Base-by-base conservation (phyloP, 2,888 invertebrate species). In the Dasysyrphus tricinctus region DNA sequence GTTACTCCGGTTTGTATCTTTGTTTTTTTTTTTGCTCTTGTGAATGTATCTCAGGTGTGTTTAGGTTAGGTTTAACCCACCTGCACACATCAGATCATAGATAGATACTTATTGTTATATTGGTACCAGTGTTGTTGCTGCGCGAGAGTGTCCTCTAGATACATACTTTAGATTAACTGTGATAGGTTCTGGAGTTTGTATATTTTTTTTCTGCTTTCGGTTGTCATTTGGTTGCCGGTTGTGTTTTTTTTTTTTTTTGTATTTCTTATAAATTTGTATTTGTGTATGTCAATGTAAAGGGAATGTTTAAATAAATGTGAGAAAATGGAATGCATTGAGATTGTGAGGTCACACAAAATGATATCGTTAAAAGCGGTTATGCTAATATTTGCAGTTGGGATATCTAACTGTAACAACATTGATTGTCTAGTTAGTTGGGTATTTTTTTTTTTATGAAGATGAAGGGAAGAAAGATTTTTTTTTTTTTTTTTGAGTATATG, bases 121-220 rank as follows among this genome's bases (percentile, higher is more conserved):
- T 82, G 86, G 51, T 86, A 82, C 63, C 86, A 81, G 57, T 82
- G 81, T 87, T 61, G 39, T 61, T 42, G 24, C 39, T 61, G 12
- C 24, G 7, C 24, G 7, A 37, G 88, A 89, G 86, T 89, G 90
- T 91, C 91, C 92, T 90, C 90, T 88, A 91, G 91, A 91, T 91
- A 91, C 92, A 91, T 89, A 90, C 89, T 88, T 88, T 88, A 91
- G 91, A 91, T 91, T 91, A 91, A 76, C 83, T 88, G 88, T 89
- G 88, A 88, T 89, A 88, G 89, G 88, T 89, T 88, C 88, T 88
- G 81, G 79, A 81, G 86, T 88, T 54, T 65, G 37, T 51, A 79
- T 59, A 2, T 24, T 24, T 24, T 57, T 85, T 76, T 72, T 78
- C 59, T 74, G 70, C 56, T 85, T 78, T 86, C 75, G 86, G 79